A percentile compares a stretch with the other conserved stretches of the same genome.
phyloP scores from a whole-genome alignment of 1,140 invertebrate genomes.

The Papilio polytes region DNA sequence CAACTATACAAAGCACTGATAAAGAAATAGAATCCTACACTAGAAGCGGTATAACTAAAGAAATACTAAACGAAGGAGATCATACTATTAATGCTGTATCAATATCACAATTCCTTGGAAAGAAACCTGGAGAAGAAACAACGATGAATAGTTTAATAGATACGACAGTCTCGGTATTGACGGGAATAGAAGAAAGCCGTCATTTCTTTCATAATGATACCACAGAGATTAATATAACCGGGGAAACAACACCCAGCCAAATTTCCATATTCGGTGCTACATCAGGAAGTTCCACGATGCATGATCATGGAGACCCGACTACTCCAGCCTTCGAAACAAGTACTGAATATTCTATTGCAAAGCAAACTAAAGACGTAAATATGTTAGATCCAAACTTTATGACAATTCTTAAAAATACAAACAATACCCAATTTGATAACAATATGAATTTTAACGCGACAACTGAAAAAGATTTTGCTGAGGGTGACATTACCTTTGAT shows the following conservation, averaged over 20 bases:
- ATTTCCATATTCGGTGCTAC: not conserved
- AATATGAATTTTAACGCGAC: conserved; percentile 45
- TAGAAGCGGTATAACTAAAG: not conserved
- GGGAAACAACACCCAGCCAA: conserved; percentile 11
- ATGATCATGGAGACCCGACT: conserved; percentile 13
- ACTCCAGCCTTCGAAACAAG: conserved; percentile 50
- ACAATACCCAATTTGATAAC: conserved; percentile 57
- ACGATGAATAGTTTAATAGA: not conserved
- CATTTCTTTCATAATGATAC: conserved; percentile 21
- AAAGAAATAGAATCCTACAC: conserved; percentile 52
- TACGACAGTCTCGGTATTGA: conserved; percentile 24
- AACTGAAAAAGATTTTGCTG: conserved; percentile 51
- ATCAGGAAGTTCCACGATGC: conserved; percentile 36
- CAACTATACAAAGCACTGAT: conserved; percentile 53
- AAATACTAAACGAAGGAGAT: conserved; percentile 29
- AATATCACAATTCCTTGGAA: conserved; percentile 39
- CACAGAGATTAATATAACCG: not conserved
- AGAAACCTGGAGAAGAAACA: conserved; percentile 37
- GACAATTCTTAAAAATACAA: conserved; percentile 51
- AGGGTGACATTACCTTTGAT: conserved; percentile 67
- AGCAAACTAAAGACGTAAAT: conserved; percentile 44
- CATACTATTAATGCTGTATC: conserved; percentile 35
- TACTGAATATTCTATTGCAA: conserved; percentile 41
- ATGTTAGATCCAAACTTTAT: conserved; percentile 50
- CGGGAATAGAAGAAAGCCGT: conserved; percentile 27